Evolutionary conservation across 2,888 invertebrate species (phyloP), one percentile per base, ranked within the genome.

Genomic region (Drosophila antonietae): DNA sequence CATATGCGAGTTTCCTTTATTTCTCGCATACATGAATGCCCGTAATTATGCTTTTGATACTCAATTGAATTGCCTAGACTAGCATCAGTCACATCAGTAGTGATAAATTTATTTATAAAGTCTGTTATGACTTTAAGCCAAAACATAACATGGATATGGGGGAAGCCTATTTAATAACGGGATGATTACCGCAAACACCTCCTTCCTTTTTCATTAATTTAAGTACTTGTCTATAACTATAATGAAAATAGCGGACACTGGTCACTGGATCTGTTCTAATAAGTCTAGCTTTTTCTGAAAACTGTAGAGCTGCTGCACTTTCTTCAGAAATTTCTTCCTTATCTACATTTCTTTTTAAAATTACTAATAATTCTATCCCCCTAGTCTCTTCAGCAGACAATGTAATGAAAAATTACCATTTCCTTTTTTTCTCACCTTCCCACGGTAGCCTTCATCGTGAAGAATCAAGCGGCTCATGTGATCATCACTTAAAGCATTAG

Each of bases 1-100:
- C 41, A 41, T 41, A n/a, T 41, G 41, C 41, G 8, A 41, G 41
- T 3, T 41, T 9, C 41, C n/a, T 1, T 41, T n/a, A n/a, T 41
- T n/a, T 41, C 41, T 41, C n/a, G 41, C n/a, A 41, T 41, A 41
- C 41, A 41, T n/a, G n/a, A 41, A 41, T 41, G n/a, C 15, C n/a
- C 41, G 8, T 39, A 7, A 20, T 20, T 20, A 20, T 20, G 20
- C 20, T 20, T 20, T 20, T 20, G 20, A 20, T 20, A 20, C 20
- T 20, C 20, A 20, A 20, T 20, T 20, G 2, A 20, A 20, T 20
- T 20, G 20, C 20, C 20, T 20, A 20, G 20, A 20, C 20, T 20
- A 2, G 20, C 20, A 20, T 20, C 20, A 20, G 20, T 39, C 39
- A n/a, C 15, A n/a, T 39, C 39, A 39, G 39, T 39, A 14, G 39